Conservation (phyloP, 2,888 invertebrate species). For the Spodoptera picta region DNA sequence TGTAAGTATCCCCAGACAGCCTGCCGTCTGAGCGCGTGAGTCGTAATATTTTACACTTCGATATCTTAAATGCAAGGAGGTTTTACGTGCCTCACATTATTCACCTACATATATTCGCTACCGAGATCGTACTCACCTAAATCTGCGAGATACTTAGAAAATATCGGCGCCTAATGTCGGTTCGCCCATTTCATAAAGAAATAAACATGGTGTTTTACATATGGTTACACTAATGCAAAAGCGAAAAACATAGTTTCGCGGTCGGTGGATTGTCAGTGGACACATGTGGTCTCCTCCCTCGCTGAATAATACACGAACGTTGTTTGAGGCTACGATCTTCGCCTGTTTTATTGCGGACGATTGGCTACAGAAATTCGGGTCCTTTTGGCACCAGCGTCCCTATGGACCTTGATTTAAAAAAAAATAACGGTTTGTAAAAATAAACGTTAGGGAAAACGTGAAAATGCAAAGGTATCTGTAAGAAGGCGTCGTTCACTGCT, state of each 20-base stretch:
- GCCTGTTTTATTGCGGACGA: slow-evolving; percentile 79
- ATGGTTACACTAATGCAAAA: slow-evolving; percentile 51
- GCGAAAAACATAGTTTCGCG: slow-evolving; percentile 61
- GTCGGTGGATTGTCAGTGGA: slow-evolving; percentile 70
- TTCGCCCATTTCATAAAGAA: slow-evolving; percentile 45
- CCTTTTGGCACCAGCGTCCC: slow-evolving; percentile 57
- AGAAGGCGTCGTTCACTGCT: slow-evolving; percentile 43
- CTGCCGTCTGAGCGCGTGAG: slow-evolving; percentile 66
- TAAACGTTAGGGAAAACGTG: slow-evolving; percentile 48
- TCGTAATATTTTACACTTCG: slow-evolving; percentile 74
- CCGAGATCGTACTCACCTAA: slow-evolving; percentile 41
- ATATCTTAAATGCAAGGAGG: slow-evolving; percentile 72
- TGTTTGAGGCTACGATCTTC: slow-evolving; percentile 74
- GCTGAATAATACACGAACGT: slow-evolving; percentile 82
- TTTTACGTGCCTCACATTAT: slow-evolving; percentile 69
- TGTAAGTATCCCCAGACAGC: slow-evolving; percentile 62
- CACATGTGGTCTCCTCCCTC: slow-evolving; percentile 75
- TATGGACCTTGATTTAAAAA: slow-evolving; percentile 60
- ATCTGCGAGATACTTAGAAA: slow-evolving; percentile 41
- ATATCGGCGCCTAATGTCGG: slow-evolving; percentile 16
- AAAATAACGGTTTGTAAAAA: slow-evolving; percentile 55
- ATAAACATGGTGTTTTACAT: slow-evolving; percentile 54
- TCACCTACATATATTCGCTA: slow-evolving; percentile 45
- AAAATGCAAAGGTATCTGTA: slow-evolving; percentile 55
- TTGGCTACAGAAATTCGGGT: slow-evolving; percentile 72